These are phyloP conservation scores for Apeltes quadracus DNA, from an alignment of 2,113 vertebrate genomes.

Conservation along the genomic window DNA sequence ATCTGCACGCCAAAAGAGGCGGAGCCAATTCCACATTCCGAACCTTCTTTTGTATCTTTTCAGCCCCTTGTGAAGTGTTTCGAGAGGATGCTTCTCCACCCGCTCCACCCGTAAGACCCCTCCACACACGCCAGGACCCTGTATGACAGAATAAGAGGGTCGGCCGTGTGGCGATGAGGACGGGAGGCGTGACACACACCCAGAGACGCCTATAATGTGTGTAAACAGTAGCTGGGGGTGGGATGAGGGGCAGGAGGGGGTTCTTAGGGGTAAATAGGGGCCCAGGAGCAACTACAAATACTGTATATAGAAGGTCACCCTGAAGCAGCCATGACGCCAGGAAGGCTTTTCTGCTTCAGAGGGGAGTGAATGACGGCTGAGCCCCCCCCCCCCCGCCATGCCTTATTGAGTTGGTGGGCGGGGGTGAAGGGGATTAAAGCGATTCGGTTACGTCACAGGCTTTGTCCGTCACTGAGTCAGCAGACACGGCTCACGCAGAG, in stretches of 20 bases:
- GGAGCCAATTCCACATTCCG: too few relatives aligned
- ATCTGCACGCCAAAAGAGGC: too few relatives aligned
- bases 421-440: not conserved
- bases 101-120: too few relatives aligned
- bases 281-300: not conserved
- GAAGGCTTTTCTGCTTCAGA: not conserved
- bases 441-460: conserved; percentile 24
- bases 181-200: too few relatives aligned
- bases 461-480: conserved; percentile 55
- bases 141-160: too few relatives aligned
- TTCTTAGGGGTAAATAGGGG: not conserved
- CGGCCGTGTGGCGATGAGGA: too few relatives aligned
- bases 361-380: not conserved
- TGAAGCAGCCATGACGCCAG: conserved; percentile 72
- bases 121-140: too few relatives aligned
- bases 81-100: too few relatives aligned
- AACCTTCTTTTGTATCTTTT: too few relatives aligned
- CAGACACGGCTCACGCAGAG: conserved; percentile 33
- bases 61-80: too few relatives aligned
- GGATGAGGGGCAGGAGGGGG: not conserved
- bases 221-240: too few relatives aligned
- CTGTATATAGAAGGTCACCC: conserved; percentile 63
- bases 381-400: conserved; percentile 17
- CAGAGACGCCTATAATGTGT: too few relatives aligned
- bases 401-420: not conserved